Conservation (phyloP, 2,113 vertebrate genomes). For the Turnix velox region DNA sequence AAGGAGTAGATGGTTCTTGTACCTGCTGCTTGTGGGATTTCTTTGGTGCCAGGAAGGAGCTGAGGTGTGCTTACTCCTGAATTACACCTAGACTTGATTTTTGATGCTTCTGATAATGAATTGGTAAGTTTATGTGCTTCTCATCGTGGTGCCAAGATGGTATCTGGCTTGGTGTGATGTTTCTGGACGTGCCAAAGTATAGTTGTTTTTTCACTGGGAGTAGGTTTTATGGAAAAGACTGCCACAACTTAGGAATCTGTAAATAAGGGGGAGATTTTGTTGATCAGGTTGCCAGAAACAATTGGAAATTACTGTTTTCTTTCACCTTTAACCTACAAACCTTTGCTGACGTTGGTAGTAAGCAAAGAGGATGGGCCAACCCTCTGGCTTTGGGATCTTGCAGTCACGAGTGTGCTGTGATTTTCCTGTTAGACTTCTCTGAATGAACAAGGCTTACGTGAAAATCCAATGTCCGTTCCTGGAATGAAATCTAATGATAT, state of each 20-base stretch:
- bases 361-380: neutral
- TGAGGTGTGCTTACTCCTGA: neutral
- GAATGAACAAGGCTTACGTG: neutral
- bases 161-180: neutral
- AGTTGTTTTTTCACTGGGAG: neutral
- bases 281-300: neutral
- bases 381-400: neutral
- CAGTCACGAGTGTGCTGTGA: neutral
- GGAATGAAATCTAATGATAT: neutral
- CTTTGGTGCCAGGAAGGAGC: neutral
- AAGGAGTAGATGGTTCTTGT: neutral
- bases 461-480: neutral
- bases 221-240: neutral
- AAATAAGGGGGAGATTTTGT: neutral
- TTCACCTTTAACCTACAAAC: neutral
- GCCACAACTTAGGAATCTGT: neutral
- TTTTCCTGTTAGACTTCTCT: neutral
- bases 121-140: constrained; percentile 63
- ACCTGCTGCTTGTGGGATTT: neutral
- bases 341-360: neutral
- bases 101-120: neutral
- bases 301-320: neutral
- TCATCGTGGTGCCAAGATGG: neutral
- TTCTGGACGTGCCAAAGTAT: neutral
- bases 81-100: neutral